Base-by-base conservation (phyloP, 1,140 invertebrate genomes). In the Colletes latitarsis region DNA sequence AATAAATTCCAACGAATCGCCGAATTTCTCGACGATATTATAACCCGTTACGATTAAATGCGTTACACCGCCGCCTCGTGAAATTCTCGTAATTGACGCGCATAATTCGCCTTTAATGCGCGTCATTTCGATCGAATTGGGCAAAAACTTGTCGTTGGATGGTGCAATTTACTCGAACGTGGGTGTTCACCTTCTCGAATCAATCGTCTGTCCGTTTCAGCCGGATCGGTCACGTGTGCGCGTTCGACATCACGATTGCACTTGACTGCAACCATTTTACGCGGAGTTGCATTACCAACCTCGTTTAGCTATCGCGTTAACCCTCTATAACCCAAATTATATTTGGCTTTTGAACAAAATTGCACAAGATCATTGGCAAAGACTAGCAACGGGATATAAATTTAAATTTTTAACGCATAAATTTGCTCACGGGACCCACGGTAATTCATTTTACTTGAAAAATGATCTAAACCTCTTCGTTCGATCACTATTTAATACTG, bases 261-360 rank as follows among this genome's bases (percentile, higher is more conserved):
- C 77, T 83, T 74, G 84, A 77, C 81, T 83, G 55, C 86, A 64
- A 82, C 70, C 66, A 21, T 78, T 84, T 80, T 58, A 57, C 14
- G 52, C 30, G 75, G 72, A 58, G 55, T 84, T 66, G 72, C 72
- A 70, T 80, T 80, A 85, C 77, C 55, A 21, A n/a, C 19, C 75
- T 71, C 55, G 64, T 15, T 62, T 15, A 17, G 30, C 46, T 43
- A 60, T 53, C 43, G 62, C 43, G 53, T 57, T 30, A 30, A 30
- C 30, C 30, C 30, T 30, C 30, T 30, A 30, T 30, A 30, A 30
- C 30, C 0, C 30, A 30, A 30, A 30, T 30, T 30, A 30, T 30
- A 30, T 30, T 30, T 30, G 30, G 30, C 30, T 30, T 30, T 30
- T 30, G 30, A 30, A 30, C 30, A 30, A 30, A 30, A 30, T 30